Conservation (phyloP, 2,888 invertebrate genomes). For the Capitulum mitella region DNA sequence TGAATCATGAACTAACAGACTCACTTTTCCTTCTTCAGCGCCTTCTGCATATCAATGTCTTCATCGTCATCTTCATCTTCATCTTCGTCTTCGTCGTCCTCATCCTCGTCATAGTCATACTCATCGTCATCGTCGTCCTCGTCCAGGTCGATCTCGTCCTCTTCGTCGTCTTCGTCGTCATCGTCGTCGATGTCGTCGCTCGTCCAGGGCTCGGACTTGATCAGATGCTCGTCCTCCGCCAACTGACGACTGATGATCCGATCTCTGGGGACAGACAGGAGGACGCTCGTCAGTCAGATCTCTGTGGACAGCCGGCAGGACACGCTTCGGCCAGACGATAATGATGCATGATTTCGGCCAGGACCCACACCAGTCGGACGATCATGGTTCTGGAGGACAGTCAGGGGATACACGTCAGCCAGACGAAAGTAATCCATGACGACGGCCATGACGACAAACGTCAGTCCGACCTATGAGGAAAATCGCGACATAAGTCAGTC, state of each 20-base stretch:
- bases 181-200: slow-evolving; percentile 55
- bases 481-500: too few relatives aligned
- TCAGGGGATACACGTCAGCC: too few relatives aligned
- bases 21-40: slow-evolving; percentile 25
- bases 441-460: too few relatives aligned
- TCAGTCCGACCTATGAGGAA: too few relatives aligned
- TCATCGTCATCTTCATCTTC: slow-evolving; percentile 31
- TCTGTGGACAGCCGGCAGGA: too few relatives aligned
- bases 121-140: slow-evolving; percentile 34
- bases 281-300: too few relatives aligned
- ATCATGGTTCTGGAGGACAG: too few relatives aligned
- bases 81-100: slow-evolving; percentile 31
- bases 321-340: too few relatives aligned
- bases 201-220: slow-evolving; percentile 45
- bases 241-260: slow-evolving; percentile 5
- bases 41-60: slow-evolving; percentile 29
- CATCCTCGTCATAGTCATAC: slow-evolving; percentile 36
- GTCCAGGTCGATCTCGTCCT: slow-evolving; percentile 59
- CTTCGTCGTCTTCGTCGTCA: slow-evolving; percentile 58
- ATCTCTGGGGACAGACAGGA: background rate
- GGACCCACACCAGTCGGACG: too few relatives aligned
- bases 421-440: too few relatives aligned
- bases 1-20: too few relatives aligned
- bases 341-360: too few relatives aligned
- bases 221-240: slow-evolving; percentile 29